Conservation (phyloP, 2,797 vertebrate genomes). For the Trematomus bernacchii region DNA sequence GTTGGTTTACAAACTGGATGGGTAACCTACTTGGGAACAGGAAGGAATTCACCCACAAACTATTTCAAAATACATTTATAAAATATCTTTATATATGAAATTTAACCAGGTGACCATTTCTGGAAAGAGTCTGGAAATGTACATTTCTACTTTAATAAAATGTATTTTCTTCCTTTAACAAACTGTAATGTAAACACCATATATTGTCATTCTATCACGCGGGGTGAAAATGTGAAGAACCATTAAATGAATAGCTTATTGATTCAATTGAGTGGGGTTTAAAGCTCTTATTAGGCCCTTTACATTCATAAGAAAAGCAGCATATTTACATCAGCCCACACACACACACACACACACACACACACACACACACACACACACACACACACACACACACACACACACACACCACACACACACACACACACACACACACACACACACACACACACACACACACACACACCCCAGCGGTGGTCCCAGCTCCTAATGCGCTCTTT, state of each 20-base stretch:
- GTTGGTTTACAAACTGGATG: background rate
- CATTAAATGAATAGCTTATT: too few relatives aligned
- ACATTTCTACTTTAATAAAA: background rate
- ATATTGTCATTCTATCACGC: too few relatives aligned
- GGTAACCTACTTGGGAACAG: too few relatives aligned
- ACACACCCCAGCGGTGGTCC: constrained; percentile 48
- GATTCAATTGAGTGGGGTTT: too few relatives aligned
- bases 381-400: too few relatives aligned
- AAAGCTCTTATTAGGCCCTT: background rate
- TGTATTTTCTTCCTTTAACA: too few relatives aligned
- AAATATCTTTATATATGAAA: background rate
- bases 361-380: too few relatives aligned
- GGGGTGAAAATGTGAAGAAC: too few relatives aligned
- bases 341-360: background rate
- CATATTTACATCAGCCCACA: constrained; percentile 3
- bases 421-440: too few relatives aligned
- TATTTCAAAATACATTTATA: background rate
- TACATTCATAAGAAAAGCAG: background rate
- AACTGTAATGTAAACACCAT: too few relatives aligned
- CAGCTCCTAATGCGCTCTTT: constrained; percentile 94
- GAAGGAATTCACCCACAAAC: background rate
- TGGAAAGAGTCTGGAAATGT: background rate
- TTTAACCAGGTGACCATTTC: background rate
- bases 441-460: too few relatives aligned
- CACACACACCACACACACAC: too few relatives aligned